A percentile compares a stretch with the other conserved stretches of the same genome.
These are phyloP conservation scores for Osmoderma eremita DNA, from an alignment of 2,888 invertebrate species.

Conservation along the genomic window DNA sequence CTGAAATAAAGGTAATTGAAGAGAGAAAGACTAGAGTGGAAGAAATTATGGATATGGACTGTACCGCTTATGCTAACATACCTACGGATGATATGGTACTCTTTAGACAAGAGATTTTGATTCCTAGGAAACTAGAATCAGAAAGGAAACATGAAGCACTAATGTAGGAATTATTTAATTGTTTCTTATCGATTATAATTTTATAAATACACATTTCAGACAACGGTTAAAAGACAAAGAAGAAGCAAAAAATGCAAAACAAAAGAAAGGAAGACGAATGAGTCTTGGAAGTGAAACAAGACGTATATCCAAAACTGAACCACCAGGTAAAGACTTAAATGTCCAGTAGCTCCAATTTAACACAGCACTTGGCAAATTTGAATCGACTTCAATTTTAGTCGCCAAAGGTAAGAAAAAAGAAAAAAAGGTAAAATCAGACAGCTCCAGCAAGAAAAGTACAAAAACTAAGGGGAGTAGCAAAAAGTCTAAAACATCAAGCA, in stretches of 20 bases:
- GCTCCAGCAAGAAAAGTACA: constrained; percentile 21
- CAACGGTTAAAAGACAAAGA: constrained; percentile 4
- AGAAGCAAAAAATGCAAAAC: constrained; percentile 19
- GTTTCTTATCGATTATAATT: constrained; percentile 6
- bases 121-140: constrained; percentile 48
- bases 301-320: neutral
- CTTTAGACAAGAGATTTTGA: constrained; percentile 48
- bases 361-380: neutral
- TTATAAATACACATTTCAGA: constrained; percentile 8
- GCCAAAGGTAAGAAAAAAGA: constrained; percentile 35
- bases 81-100: constrained; percentile 45
- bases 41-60: constrained; percentile 48
- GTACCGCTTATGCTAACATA: constrained; percentile 49
- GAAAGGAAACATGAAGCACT: constrained; percentile 45
- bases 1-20: constrained; percentile 49
- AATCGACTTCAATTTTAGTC: neutral
- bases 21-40: constrained; percentile 43
- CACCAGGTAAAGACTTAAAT: neutral
- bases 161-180: constrained; percentile 41
- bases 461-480: constrained; percentile 32
- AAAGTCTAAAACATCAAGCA: constrained; percentile 7
- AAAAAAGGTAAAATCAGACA: constrained; percentile 38
- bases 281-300: neutral
- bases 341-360: neutral
- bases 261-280: constrained; percentile 25